Evolutionary conservation across 2,888 invertebrate species (phyloP), one percentile per base, ranked within the genome.

Genomic region (Brenthis ino): DNA sequence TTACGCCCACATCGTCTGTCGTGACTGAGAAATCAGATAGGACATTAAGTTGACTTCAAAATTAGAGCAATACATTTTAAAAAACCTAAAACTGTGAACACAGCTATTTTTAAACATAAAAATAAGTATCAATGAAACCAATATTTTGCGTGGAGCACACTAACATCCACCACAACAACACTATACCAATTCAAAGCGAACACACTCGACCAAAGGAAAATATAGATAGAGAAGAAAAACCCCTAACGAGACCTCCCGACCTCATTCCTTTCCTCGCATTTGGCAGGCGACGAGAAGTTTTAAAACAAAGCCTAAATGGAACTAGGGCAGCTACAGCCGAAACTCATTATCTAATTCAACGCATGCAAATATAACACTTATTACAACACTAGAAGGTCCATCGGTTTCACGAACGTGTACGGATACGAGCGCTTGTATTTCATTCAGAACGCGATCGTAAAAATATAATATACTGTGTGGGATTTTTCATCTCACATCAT

Each of bases 241-340:
- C 56, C 67, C 65, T 68, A 71, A 71, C 70, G 68, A 70, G 70
- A 65, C 61, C 61, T 70, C 80, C 78, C 80, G 83, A 82, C 85
- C 85, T 75, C 77, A 71, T 76, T 81, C 72, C 67, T 77, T 74
- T 79, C 77, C 76, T 43, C 79, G 82, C 82, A 83, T 86, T 87
- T 86, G 87, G 86, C 86, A 85, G 81, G 79, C 80, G 78, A 69
- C 76, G 76, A 78, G 77, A 78, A 82, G 81, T 83, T 84, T 86
- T 85, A 82, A 85, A 86, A 87, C 86, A 86, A 85, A 81, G 83
- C 76, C 73, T 72, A 76, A 77, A 75, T 76, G 74, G 74, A 78
- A 77, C 75, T 75, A 76, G 80, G 78, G 74, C 77, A 74, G 69
- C 68, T 71, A 43, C 37, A 43, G 65, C 63, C 67, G 65, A 72